Evolutionary conservation across 2,113 vertebrate genomes (phyloP).

Genomic region (Athene cunicularia): DNA sequence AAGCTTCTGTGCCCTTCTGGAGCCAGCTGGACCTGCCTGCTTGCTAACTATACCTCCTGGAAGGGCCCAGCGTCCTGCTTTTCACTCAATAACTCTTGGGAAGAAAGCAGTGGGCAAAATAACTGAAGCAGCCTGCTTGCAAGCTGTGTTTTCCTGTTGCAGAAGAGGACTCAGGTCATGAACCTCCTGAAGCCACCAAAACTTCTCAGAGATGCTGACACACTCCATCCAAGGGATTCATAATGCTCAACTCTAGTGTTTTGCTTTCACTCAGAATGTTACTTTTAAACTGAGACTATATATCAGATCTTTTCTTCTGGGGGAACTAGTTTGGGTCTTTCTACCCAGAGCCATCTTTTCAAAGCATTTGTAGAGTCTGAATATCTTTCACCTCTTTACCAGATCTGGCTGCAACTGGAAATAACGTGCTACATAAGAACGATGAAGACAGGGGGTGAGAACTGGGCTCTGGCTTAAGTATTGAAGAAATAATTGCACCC

Average conservation of each 20-base stretch:
- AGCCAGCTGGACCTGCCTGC: neutral
- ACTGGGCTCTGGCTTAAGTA: neutral
- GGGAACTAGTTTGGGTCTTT: neutral
- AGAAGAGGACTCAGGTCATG: rapidly evolving
- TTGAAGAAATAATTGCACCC: neutral
- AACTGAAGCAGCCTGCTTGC: neutral
- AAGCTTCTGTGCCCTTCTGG: neutral
- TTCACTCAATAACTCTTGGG: neutral
- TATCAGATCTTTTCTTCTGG: neutral
- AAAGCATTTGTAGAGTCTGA: neutral
- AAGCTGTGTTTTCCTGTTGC: neutral
- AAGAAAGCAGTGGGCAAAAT: neutral
- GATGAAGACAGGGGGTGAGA: neutral
- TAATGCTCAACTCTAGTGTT: neutral
- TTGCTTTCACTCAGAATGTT: neutral
- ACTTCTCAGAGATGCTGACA: neutral
- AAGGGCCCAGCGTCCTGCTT: neutral
- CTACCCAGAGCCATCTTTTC: neutral
- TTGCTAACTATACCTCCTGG: neutral
- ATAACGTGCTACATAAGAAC: neutral
- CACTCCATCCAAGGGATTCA: neutral
- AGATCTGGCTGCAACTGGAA: neutral
- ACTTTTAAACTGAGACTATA: neutral
- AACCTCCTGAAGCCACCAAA: neutral
- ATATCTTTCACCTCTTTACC: neutral